Evolutionary conservation across 2,888 invertebrate genomes (phyloP), one percentile per base, ranked within the genome.

Genomic region (Pelosia muscerda): DNA sequence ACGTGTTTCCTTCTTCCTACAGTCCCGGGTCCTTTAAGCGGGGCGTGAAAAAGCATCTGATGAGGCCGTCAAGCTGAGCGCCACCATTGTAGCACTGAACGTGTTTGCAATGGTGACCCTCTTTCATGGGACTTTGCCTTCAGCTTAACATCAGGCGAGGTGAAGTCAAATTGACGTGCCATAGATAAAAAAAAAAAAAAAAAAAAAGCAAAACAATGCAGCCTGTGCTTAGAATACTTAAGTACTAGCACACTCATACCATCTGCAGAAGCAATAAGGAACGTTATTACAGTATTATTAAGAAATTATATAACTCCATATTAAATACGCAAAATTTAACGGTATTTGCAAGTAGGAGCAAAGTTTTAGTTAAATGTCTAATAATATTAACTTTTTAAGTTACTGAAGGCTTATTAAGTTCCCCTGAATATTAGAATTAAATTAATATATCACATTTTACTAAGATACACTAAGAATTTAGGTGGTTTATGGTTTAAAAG

Each of bases 161-260:
- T n/a, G n/a, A n/a, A n/a, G n/a, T n/a, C n/a, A n/a, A n/a, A n/a
- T n/a, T n/a, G n/a, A n/a, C n/a, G n/a, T n/a, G n/a, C n/a, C n/a
- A n/a, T n/a, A n/a, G n/a, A n/a, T n/a, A n/a, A n/a, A n/a, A n/a
- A n/a, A n/a, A n/a, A n/a, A n/a, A n/a, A n/a, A n/a, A n/a, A n/a
- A n/a, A n/a, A n/a, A n/a, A n/a, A 75, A 71, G 68, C 69, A 75
- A 78, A 75, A 75, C 75, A 75, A 79, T 71, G 75, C 65, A 59
- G 65, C 42, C 57, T 72, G 69, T 75, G 75, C 56, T 72, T 61
- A 56, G 75, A 75, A 79, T 77, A 79, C 58, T 66, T 66, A 67
- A 59, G 73, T 68, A 63, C 53, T 28, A 8, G 1, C 10, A 57
- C n/a, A 31, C 8, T 62, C 49, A 66, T 53, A 58, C 71, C 59